These are phyloP conservation scores for Hoplostethus mediterraneus DNA, from an alignment of 2,797 vertebrate genomes.

Conservation along the genomic window DNA sequence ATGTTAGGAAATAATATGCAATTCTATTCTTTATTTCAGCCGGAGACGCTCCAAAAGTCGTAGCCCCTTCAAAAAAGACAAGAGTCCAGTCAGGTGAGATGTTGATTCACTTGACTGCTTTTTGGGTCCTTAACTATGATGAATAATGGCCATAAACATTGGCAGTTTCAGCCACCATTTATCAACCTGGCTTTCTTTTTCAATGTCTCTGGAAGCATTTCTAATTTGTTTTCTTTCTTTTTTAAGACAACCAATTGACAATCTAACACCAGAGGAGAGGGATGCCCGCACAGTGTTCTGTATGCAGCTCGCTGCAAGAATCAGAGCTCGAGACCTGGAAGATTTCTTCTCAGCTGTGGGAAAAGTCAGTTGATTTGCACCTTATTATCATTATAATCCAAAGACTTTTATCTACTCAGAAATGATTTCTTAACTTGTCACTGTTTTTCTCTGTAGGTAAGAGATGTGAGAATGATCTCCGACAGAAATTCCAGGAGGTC, in stretches of 20 bases:
- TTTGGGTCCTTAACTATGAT: not conserved
- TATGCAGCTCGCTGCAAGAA: conserved; percentile 98
- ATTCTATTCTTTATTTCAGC: conserved; percentile 55
- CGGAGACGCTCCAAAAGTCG: conserved; percentile 92
- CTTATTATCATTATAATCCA: not conserved
- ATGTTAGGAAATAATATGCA: not conserved
- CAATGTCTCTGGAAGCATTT: not conserved
- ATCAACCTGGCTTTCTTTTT: not conserved
- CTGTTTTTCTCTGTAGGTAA: conserved; percentile 85
- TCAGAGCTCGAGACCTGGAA: conserved; percentile 96
- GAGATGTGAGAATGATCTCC: conserved; percentile 98
- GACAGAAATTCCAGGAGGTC: conserved; percentile 98
- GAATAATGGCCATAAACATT: not conserved
- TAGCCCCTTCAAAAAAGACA: conserved; percentile 96
- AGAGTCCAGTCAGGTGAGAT: conserved; percentile 94
- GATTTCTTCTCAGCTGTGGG: conserved; percentile 99
- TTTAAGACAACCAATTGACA: conserved; percentile 95
- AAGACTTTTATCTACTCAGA: not conserved
- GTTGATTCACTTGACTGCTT: not conserved
- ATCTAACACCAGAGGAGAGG: conserved; percentile 96
- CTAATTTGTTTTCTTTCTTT: not conserved
- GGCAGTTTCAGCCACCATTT: not conserved
- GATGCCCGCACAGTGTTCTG: conserved; percentile 99
- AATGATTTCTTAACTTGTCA: fast-evolving
- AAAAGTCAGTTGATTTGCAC: conserved; percentile 84